phyloP scores from a whole-genome alignment of 2,797 vertebrate genomes.

The Melanotaenia parkinsoni region DNA sequence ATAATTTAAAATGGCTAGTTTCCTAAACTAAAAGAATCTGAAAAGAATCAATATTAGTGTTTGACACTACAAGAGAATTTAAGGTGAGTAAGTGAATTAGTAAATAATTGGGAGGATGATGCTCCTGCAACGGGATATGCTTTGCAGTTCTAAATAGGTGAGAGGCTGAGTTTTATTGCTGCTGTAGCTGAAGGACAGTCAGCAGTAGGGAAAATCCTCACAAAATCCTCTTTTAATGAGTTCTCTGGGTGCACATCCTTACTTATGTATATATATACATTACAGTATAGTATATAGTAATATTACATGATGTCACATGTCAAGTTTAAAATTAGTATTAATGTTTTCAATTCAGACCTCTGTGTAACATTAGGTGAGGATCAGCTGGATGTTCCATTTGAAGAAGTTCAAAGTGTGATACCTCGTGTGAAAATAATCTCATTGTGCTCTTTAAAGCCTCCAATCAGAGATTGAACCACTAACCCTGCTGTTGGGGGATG shows the following conservation, averaged over 20 bases:
- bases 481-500: not conserved
- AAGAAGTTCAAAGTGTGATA: not conserved
- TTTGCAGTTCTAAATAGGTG: slow-evolving; percentile 16
- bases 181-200: slow-evolving; percentile 58
- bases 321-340: too few relatives aligned
- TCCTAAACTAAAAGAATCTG: slow-evolving; percentile 20
- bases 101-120: slow-evolving; percentile 30
- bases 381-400: not conserved
- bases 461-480: not conserved
- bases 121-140: slow-evolving; percentile 28
- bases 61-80: slow-evolving; percentile 27
- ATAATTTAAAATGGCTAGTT: slow-evolving; percentile 18
- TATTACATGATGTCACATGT: too few relatives aligned
- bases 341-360: too few relatives aligned
- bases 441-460: not conserved
- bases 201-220: slow-evolving; percentile 49
- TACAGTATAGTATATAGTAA: too few relatives aligned
- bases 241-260: slow-evolving; percentile 64
- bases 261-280: too few relatives aligned
- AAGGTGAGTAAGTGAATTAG: slow-evolving; percentile 29
- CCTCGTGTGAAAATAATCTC: not conserved
- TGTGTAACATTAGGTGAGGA: not conserved
- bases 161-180: slow-evolving; percentile 41
- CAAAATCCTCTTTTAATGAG: slow-evolving; percentile 80
- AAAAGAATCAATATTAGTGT: slow-evolving; percentile 12